Evolutionary conservation across 2,113 vertebrate species (phyloP).

Genomic region (Antigone vipio): DNA sequence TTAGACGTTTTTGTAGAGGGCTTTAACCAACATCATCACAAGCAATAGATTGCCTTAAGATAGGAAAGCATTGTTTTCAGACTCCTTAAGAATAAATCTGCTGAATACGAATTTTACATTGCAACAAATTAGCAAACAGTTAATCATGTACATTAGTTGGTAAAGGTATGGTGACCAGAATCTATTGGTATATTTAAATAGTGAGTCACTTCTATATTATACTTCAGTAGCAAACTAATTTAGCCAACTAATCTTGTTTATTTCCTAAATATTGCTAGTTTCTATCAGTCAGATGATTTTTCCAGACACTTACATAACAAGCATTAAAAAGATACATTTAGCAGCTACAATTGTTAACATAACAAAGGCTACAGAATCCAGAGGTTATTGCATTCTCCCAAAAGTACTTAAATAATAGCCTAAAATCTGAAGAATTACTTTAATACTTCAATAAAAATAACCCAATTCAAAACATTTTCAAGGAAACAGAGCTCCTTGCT

Average conservation of each 20-base stretch:
- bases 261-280: conserved; percentile 70
- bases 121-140: background rate
- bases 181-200: conserved; percentile 29
- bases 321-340: conserved; percentile 76
- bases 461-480: conserved; percentile 97
- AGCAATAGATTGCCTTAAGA: background rate
- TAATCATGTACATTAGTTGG: background rate
- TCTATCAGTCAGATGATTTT: conserved; percentile 59
- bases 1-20: background rate
- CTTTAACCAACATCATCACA: background rate
- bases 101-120: background rate
- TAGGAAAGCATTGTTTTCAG: background rate
- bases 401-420: conserved; percentile 94
- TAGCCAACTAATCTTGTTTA: conserved; percentile 69
- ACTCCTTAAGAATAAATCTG: background rate
- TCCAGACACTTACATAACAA: conserved; percentile 65
- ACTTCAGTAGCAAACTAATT: conserved; percentile 62
- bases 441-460: conserved; percentile 99
- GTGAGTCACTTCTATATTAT: conserved; percentile 14
- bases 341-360: conserved; percentile 69
- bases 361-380: conserved; percentile 77
- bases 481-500: conserved; percentile 91
- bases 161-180: background rate
- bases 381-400: conserved; percentile 84
- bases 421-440: conserved; percentile 99